phyloP scores from a whole-genome alignment of 2,888 invertebrate genomes.

The Caenorhabditis sp. region DNA sequence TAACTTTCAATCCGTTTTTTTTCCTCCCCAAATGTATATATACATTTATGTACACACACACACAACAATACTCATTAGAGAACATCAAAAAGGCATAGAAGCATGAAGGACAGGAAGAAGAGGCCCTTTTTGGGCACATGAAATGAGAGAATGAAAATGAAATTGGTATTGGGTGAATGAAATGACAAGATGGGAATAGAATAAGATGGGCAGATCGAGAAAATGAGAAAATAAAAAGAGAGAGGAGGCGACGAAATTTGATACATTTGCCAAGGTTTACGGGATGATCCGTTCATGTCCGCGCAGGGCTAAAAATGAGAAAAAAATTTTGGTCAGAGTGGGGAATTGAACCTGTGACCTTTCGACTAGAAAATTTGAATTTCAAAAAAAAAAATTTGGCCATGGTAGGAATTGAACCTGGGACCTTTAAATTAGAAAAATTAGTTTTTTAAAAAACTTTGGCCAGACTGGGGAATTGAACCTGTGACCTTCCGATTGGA shows the following conservation, averaged over 20 bases:
- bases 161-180: neutral
- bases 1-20: too few species aligned
- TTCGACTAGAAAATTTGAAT: too few species aligned
- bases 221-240: neutral
- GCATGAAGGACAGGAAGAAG: neutral
- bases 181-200: too few species aligned
- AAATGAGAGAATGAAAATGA: neutral
- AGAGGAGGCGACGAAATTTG: neutral
- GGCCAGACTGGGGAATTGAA: too few species aligned
- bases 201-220: too few species aligned
- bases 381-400: too few species aligned
- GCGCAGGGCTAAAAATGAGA: neutral
- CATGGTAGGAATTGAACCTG: too few species aligned
- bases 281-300: neutral
- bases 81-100: conserved; percentile 1
- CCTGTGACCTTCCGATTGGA: too few species aligned
- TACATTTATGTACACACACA: neutral
- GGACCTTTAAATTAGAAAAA: too few species aligned
- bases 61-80: neutral
- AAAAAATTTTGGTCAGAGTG: too few species aligned
- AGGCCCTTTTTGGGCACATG: neutral
- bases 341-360: too few species aligned
- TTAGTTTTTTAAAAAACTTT: too few species aligned
- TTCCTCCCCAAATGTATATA: neutral
- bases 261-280: neutral